These are phyloP conservation scores for Zeuzera pyrina DNA, from an alignment of 2,888 invertebrate species.

Conservation along the genomic window DNA sequence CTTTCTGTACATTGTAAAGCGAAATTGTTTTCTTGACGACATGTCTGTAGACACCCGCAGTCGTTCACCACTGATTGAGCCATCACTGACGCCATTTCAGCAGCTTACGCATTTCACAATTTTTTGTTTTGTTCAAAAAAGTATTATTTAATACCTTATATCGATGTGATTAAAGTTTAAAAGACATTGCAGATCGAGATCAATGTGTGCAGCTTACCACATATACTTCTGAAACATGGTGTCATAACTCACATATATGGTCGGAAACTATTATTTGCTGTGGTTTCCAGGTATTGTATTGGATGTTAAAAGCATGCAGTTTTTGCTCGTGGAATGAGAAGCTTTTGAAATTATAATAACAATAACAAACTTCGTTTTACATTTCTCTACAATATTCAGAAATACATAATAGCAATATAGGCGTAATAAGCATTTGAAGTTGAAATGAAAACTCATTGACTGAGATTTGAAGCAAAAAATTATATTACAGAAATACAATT, in stretches of 20 bases:
- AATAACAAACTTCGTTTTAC: too few species aligned
- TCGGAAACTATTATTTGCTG: conserved; percentile 66
- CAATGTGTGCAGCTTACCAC: background rate
- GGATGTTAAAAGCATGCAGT: conserved; percentile 46
- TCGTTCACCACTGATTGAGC: conserved; percentile 58
- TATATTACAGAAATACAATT: too few species aligned
- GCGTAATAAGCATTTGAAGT: too few species aligned
- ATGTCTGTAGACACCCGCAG: conserved; percentile 48
- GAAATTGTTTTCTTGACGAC: conserved; percentile 63
- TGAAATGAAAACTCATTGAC: too few species aligned
- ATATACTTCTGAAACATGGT: conserved; percentile 39
- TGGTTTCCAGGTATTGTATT: conserved; percentile 59
- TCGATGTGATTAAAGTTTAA: too few species aligned
- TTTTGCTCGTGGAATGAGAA: conserved; percentile 45
- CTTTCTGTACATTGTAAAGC: conserved; percentile 49
- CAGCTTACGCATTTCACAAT: conserved; percentile 33
- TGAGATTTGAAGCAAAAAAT: too few species aligned
- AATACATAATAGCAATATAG: too few species aligned
- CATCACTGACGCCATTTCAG: conserved; percentile 55
- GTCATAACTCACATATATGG: conserved; percentile 59
- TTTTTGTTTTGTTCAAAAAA: too few species aligned
- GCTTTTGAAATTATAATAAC: too few species aligned
- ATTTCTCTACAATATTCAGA: too few species aligned
- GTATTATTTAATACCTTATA: too few species aligned
- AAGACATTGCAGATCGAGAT: too few species aligned